These are phyloP conservation scores for Microplitis deprimator DNA, from an alignment of 2,888 invertebrate genomes.

Conservation along the genomic window DNA sequence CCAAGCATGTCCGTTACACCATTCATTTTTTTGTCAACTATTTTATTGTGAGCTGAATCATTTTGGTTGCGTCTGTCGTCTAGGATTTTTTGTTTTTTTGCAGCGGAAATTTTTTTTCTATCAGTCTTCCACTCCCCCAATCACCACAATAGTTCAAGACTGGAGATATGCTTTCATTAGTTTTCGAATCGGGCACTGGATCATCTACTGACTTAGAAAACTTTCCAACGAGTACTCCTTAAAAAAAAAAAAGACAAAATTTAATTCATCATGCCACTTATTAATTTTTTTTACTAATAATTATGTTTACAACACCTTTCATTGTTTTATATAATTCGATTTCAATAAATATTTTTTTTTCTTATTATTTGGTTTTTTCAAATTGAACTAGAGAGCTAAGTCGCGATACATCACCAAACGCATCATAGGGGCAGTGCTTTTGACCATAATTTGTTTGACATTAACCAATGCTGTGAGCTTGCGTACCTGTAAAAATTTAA, in stretches of 20 bases:
- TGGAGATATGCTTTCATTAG: not conserved
- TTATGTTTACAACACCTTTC: not conserved
- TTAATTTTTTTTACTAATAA: constrained; percentile 4
- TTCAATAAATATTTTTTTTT: constrained; percentile 5
- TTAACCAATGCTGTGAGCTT: not conserved
- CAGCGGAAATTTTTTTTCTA: not conserved
- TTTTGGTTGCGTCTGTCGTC: not conserved
- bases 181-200: not conserved
- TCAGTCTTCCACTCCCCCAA: not conserved
- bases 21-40: not conserved
- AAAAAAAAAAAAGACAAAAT: not conserved
- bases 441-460: not conserved
- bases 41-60: not conserved
- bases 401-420: not conserved
- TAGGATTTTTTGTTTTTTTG: not conserved
- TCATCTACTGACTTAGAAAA: constrained; percentile 1
- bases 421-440: not conserved
- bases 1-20: too few species aligned
- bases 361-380: not conserved
- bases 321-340: not conserved
- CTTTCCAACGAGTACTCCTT: not conserved
- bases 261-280: not conserved
- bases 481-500: not conserved
- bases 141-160: constrained; percentile 1
- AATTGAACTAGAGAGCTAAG: not conserved